A percentile compares a stretch with the other conserved stretches of the same genome.
These are phyloP conservation scores for Orestias chungarensis DNA, from an alignment of 2,797 vertebrate genomes.

Conservation along the genomic window DNA sequence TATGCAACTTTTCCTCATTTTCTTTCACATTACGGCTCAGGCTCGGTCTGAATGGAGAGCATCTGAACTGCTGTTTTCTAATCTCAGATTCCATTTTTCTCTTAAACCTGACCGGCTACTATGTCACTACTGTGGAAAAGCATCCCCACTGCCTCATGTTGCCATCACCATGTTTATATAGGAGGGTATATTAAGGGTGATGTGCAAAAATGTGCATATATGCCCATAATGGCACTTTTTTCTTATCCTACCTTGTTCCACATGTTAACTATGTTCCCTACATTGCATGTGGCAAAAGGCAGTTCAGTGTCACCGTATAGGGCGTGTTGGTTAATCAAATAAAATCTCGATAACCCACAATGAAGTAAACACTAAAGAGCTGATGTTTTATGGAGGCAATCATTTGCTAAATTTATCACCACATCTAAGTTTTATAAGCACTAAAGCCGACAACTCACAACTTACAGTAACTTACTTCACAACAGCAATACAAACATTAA, in stretches of 20 bases:
- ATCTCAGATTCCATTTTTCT: neutral
- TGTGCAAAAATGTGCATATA: no score
- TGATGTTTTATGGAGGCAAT: neutral
- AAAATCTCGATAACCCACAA: neutral
- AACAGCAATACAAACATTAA: neutral
- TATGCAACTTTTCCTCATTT: no score
- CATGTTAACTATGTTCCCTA: neutral
- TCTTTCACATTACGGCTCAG: neutral
- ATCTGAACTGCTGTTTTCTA: no score
- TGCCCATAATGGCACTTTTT: no score
- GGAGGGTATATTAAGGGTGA: neutral
- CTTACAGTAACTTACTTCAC: conserved; percentile 11
- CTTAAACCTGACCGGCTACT: neutral
- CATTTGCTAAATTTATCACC: neutral
- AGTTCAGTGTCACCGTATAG: no score
- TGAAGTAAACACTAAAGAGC: neutral
- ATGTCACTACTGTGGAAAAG: neutral
- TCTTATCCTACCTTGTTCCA: neutral
- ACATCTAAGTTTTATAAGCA: neutral
- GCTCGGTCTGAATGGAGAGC: neutral
- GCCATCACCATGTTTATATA: neutral
- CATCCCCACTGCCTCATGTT: neutral
- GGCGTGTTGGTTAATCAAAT: no score
- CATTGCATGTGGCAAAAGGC: no score
- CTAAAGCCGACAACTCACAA: conserved; percentile 11